Conservation (phyloP, 2,888 invertebrate species). For the Cremastinae sp. region DNA sequence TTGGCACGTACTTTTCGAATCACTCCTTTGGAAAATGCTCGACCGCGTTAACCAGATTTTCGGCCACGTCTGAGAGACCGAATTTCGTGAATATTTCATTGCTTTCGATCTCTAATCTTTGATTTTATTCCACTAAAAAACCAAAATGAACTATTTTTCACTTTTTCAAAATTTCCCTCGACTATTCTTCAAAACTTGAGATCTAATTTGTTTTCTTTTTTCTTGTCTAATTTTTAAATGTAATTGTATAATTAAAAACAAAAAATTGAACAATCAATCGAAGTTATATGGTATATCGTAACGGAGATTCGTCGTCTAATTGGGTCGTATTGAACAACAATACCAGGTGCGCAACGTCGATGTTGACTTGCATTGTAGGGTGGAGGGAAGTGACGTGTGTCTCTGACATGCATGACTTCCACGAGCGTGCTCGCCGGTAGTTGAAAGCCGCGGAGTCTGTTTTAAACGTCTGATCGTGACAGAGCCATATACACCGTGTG, state of each 20-base stretch:
- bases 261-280: no score
- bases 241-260: no score
- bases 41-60: conserved; percentile 10
- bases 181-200: no score
- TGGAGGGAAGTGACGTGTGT: conserved; percentile 19
- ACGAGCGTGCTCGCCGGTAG: conserved; percentile 30
- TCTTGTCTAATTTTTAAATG: no score
- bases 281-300: neutral
- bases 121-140: neutral
- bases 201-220: no score
- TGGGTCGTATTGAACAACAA: conserved; percentile 7
- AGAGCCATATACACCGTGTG: conserved; percentile 3
- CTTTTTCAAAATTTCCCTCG: neutral
- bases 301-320: neutral
- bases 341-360: conserved; percentile 34
- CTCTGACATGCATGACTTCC: conserved; percentile 37
- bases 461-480: conserved; percentile 46
- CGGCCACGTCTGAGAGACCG: neutral
- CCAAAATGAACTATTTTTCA: neutral
- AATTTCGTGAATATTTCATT: conserved; percentile 15
- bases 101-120: neutral
- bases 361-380: conserved; percentile 5
- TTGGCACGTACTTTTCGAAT: conserved; percentile 25
- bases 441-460: conserved; percentile 32
- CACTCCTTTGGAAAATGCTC: conserved; percentile 12